phyloP scores from a whole-genome alignment of 2,888 invertebrate genomes.

The Archips crataeganus region DNA sequence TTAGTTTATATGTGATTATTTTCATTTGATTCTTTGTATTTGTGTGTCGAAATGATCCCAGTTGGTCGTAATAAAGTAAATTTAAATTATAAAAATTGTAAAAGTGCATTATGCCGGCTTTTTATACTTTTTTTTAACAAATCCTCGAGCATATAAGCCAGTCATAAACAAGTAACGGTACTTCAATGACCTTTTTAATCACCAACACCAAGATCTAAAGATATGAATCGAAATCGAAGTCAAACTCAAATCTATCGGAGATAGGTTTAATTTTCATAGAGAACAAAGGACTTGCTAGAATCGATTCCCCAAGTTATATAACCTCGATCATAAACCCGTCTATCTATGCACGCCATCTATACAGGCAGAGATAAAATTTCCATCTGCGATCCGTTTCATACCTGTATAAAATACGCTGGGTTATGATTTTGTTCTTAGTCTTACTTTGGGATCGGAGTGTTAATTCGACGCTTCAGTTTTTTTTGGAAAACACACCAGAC shows the following conservation, averaged over 20 bases:
- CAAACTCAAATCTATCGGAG: not conserved
- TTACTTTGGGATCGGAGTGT: not conserved
- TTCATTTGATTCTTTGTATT: no score
- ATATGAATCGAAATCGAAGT: constrained; percentile 2
- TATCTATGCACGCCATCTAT: constrained; percentile 15
- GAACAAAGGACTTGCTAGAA: constrained; percentile 31
- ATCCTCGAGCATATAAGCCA: no score
- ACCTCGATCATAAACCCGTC: constrained; percentile 24
- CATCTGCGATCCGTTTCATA: constrained; percentile 21
- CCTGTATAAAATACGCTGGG: constrained; percentile 11
- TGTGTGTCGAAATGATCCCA: no score
- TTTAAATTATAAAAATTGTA: no score
- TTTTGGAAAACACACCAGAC: no score
- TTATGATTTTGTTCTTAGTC: constrained; percentile 31
- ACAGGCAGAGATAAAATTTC: constrained; percentile 32
- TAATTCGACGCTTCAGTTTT: no score
- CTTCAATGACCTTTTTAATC: no score
- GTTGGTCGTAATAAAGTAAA: no score
- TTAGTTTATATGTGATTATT: no score
- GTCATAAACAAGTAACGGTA: no score
- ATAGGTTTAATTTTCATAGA: constrained; percentile 23
- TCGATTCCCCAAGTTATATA: constrained; percentile 29
- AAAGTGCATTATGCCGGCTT: no score
- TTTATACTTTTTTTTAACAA: no score
- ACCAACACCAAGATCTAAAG: not conserved